Evolutionary conservation across 2,888 invertebrate species (phyloP), one percentile per base, ranked within the genome.

Genomic region (Hermaeophaga mercurialis): DNA sequence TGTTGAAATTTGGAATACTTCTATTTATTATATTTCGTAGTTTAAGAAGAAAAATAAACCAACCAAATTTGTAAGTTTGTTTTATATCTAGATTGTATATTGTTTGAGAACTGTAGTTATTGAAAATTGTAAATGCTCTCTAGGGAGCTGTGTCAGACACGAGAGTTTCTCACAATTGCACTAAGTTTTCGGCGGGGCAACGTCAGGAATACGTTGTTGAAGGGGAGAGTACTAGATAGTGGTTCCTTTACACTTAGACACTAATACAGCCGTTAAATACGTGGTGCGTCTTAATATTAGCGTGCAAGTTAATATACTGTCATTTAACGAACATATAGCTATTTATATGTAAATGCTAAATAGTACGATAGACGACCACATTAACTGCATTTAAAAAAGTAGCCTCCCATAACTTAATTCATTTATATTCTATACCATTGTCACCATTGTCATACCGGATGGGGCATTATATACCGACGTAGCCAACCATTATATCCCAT

Each of bases 191-290:
- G 38, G 38, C 11, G 44, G 56, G 48, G 54, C 62, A 65, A 56
- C 54, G 48, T 56, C 57, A 58, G 52, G 53, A 47, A 43, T 44
- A 58, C 53, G 54, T 58, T 61, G 64, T 61, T 54, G 56, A 57
- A 56, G 58, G 58, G 58, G 47, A 57, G 59, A 61, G 61, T 60
- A 62, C 60, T 65, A 70, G 72, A 73, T 69, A 69, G 71, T 69
- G 73, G 73, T 71, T 74, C 74, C 71, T 70, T 75, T 74, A 75
- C 75, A 76, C 71, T 73, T 75, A 75, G 71, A 76, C 74, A 76
- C 73, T 75, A 75, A 75, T 71, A 76, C 73, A 75, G 74, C 74
- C 73, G 75, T 73, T 75, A 75, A 72, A 75, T 76, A 75, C 70
- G 72, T 70, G 70, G 75, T 76, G 76, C 75, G 71, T 70, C 75